These are phyloP conservation scores for Zaprionus africanus DNA, from an alignment of 1,140 invertebrate species.

Conservation along the genomic window DNA sequence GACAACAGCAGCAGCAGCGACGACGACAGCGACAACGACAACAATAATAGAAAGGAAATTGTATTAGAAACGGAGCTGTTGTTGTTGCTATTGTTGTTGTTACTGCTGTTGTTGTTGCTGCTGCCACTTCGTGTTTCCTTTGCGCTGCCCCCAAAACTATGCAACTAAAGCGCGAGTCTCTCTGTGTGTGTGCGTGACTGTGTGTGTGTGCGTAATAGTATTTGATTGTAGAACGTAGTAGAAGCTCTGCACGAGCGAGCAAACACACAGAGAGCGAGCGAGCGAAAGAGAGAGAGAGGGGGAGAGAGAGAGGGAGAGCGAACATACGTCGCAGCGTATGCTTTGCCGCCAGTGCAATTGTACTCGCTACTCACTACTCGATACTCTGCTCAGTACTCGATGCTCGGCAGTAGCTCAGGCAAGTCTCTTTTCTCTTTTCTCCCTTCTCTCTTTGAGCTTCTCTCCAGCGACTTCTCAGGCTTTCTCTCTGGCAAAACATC, in stretches of 20 bases:
- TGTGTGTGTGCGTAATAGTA: constrained; percentile 65
- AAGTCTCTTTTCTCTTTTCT: too few species aligned
- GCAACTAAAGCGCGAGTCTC: constrained; percentile 51
- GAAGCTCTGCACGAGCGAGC: constrained; percentile 24
- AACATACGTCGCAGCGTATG: constrained; percentile 34
- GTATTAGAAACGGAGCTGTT: constrained; percentile 10
- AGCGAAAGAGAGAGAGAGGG: neutral
- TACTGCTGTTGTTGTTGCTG: constrained; percentile 7
- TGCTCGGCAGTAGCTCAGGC: too few species aligned
- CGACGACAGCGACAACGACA: neutral
- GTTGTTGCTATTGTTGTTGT: constrained; percentile 16
- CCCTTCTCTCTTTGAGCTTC: neutral
- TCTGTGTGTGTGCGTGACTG: constrained; percentile 10
- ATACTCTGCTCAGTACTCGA: neutral
- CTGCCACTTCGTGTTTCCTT: constrained; percentile 37
- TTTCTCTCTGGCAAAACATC: neutral
- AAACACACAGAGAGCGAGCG: neutral
- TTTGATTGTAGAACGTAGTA: constrained; percentile 79
- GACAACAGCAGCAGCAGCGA: constrained; percentile 3
- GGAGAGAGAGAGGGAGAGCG: neutral
- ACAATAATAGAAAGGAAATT: constrained; percentile 2
- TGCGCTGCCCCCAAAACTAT: constrained; percentile 65
- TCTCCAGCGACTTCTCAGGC: neutral
- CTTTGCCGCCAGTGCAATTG: constrained; percentile 3
- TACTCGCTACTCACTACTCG: constrained; percentile 26